Conservation (phyloP, 2,888 invertebrate species). For the Pristionchus mayeri region DNA sequence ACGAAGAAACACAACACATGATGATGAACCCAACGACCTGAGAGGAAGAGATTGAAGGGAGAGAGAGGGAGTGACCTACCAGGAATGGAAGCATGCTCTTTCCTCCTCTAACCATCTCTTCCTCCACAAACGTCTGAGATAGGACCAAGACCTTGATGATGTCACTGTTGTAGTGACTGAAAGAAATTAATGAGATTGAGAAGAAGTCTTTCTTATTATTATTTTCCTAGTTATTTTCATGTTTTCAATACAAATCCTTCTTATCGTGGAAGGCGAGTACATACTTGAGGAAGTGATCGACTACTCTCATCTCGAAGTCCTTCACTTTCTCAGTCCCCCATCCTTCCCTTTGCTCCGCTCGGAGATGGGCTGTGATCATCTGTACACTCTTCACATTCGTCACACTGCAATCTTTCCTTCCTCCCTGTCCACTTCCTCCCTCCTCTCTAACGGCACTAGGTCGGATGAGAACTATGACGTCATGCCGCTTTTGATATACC, state of each 20-base stretch:
- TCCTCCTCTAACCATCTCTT: constrained; percentile 72
- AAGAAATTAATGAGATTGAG: constrained; percentile 50
- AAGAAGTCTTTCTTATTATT: neutral
- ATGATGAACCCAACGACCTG: constrained; percentile 70
- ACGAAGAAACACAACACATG: constrained; percentile 69
- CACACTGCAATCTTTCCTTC: constrained; percentile 26
- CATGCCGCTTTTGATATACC: no score
- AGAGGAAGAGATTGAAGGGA: constrained; percentile 56
- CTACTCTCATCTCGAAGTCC: constrained; percentile 69
- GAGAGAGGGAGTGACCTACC: constrained; percentile 3
- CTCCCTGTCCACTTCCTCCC: no score
- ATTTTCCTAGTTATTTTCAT: neutral
- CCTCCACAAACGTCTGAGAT: constrained; percentile 71
- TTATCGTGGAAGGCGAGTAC: neutral
- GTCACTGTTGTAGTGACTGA: constrained; percentile 64
- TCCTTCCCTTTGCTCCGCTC: constrained; percentile 68
- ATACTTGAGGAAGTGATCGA: constrained; percentile 67
- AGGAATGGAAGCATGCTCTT: constrained; percentile 60
- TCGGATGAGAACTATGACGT: no score
- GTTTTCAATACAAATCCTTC: neutral
- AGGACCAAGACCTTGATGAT: constrained; percentile 65
- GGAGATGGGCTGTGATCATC: constrained; percentile 68
- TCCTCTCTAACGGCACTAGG: no score
- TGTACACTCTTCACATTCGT: constrained; percentile 70
- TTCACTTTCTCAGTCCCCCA: constrained; percentile 70